These are phyloP conservation scores for Telmatherina bonti DNA, from an alignment of 2,797 vertebrate genomes.

Conservation along the genomic window DNA sequence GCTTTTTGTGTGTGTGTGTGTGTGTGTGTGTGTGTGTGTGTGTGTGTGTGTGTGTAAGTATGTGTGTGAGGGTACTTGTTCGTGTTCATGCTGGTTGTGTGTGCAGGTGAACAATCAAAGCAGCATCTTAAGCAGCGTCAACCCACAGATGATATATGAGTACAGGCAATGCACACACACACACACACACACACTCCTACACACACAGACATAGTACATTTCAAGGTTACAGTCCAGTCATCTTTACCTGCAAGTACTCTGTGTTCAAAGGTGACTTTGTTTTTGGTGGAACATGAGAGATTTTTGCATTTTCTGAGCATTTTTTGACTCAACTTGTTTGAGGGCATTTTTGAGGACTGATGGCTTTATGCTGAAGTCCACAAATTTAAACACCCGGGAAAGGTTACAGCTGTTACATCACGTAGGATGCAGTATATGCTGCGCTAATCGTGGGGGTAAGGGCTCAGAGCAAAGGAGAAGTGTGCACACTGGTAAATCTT, in stretches of 20 bases:
- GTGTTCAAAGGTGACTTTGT: constrained; percentile 36
- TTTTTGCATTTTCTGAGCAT: background rate
- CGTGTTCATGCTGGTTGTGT: constrained; percentile 6
- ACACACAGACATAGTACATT: background rate
- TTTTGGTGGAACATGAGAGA: constrained; percentile 12
- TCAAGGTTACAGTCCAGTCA: constrained; percentile 44
- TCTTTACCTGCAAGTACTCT: constrained; percentile 22
- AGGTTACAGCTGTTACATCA: background rate
- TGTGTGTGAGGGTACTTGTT: constrained; percentile 9
- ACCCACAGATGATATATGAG: too few species aligned
- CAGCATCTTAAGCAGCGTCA: too few species aligned
- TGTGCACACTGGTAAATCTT: background rate
- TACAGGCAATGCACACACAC: background rate
- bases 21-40: background rate
- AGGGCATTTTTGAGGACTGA: background rate
- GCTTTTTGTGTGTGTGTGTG: too few species aligned
- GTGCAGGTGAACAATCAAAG: too few species aligned
- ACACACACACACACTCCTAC: constrained; percentile 7
- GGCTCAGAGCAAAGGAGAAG: background rate
- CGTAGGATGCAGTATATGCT: background rate
- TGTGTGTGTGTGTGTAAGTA: background rate
- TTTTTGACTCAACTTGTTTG: background rate
- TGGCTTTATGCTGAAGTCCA: background rate
- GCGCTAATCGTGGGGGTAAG: background rate
- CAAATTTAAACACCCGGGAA: background rate